Evolutionary conservation across 2,888 invertebrate genomes (phyloP).

Genomic region (Coelinius sp.): DNA sequence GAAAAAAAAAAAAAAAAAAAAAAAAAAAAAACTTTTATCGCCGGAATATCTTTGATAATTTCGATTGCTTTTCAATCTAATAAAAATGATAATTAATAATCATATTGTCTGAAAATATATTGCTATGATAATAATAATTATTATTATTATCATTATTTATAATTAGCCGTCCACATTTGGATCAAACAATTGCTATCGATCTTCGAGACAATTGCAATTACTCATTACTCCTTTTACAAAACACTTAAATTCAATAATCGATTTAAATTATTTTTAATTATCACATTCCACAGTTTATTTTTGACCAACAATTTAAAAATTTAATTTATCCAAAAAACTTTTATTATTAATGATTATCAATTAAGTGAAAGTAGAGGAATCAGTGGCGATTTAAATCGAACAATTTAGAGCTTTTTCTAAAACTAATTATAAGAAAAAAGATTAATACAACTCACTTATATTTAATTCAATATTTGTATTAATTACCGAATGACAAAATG

Average conservation of each 20-base stretch:
- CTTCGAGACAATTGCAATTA: constrained; percentile 34
- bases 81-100: neutral
- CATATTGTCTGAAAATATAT: neutral
- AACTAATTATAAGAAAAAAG: constrained; percentile 29
- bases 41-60: no score
- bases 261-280: neutral
- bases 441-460: neutral
- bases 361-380: constrained; percentile 37
- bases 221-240: neutral
- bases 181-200: neutral
- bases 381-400: constrained; percentile 14
- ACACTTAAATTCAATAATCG: neutral
- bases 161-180: constrained; percentile 37
- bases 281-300: neutral
- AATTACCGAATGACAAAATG: constrained; percentile 12
- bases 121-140: no score
- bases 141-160: constrained; percentile 6
- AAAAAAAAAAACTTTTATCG: no score
- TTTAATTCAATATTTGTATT: constrained; percentile 32
- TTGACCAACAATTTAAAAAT: constrained; percentile 13
- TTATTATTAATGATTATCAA: no score
- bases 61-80: no score
- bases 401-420: constrained; percentile 33
- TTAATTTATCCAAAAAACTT: no score
- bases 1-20: no score